Conservation (phyloP, 1,140 invertebrate species). For the Belonocnema kinseyi region DNA sequence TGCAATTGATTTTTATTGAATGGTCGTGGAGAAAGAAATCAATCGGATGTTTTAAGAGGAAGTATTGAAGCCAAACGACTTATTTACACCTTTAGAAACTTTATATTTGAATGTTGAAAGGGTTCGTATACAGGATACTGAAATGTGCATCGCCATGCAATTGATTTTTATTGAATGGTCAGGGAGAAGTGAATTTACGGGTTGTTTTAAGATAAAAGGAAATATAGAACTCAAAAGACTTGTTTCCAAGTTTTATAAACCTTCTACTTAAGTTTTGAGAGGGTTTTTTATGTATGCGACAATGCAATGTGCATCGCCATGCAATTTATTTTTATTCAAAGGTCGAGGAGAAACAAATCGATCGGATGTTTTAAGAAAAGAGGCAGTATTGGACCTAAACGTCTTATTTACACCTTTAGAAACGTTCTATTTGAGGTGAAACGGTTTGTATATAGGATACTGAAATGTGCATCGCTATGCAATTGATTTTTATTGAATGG, state of each 20-base stretch:
- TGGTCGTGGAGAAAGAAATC: not conserved
- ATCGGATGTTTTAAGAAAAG: constrained; percentile 12
- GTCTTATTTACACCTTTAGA: not conserved
- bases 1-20: constrained; percentile 28
- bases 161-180: constrained; percentile 19
- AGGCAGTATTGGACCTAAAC: constrained; percentile 5
- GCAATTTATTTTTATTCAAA: not conserved
- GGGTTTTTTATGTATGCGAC: not conserved
- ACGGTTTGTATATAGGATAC: not conserved
- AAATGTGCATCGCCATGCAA: not conserved
- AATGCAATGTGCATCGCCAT: not conserved
- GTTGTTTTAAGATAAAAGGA: constrained; percentile 10
- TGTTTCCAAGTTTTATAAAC: not conserved
- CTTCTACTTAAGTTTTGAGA: not conserved
- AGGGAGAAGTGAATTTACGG: not conserved
- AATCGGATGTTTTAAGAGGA: not conserved
- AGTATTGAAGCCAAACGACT: too few species aligned
- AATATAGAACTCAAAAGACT: not conserved
- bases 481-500: constrained; percentile 22
- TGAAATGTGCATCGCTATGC: not conserved
- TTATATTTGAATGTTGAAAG: not conserved
- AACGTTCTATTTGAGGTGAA: too few species aligned
- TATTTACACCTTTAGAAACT: too few species aligned
- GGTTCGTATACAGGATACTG: not conserved
- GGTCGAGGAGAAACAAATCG: not conserved